phyloP scores from a whole-genome alignment of 2,113 vertebrate genomes.

The Tragelaphus scriptus region DNA sequence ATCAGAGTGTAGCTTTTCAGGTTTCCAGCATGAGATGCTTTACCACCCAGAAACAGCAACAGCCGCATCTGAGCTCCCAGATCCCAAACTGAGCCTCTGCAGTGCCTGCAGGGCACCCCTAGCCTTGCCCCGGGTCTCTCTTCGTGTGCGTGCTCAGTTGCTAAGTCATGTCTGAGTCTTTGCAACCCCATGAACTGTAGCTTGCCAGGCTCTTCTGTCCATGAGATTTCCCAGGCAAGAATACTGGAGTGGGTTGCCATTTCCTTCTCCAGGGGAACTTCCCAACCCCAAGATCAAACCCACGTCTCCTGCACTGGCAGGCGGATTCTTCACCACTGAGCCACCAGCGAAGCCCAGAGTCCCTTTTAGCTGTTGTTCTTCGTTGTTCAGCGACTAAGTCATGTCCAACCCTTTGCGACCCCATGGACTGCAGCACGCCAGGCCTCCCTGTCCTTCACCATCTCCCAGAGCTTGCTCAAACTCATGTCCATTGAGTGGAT shows the following conservation, averaged over 20 bases:
- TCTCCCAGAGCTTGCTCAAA: background rate
- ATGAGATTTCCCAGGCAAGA: background rate
- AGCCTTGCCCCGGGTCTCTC: background rate
- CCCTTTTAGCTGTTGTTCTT: background rate
- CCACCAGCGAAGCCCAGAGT: background rate
- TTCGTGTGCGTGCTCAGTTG: background rate
- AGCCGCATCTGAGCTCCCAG: background rate
- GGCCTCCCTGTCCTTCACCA: background rate
- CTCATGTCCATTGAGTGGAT: background rate
- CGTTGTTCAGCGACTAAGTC: accelerated
- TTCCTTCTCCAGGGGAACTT: background rate
- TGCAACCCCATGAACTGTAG: background rate
- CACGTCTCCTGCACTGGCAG: background rate
- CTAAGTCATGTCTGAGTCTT: background rate
- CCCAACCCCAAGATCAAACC: background rate
- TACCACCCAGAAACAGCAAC: background rate
- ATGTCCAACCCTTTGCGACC: background rate
- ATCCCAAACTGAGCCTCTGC: background rate
- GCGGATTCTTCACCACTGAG: background rate
- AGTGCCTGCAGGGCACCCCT: accelerated
- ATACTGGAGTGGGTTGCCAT: background rate
- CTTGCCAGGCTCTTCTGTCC: background rate
- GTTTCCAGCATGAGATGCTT: background rate
- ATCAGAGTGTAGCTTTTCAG: background rate
- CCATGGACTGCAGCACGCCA: background rate